Evolutionary conservation across 2,113 vertebrate species (phyloP).

Genomic region (Myrmophylax atrothorax): DNA sequence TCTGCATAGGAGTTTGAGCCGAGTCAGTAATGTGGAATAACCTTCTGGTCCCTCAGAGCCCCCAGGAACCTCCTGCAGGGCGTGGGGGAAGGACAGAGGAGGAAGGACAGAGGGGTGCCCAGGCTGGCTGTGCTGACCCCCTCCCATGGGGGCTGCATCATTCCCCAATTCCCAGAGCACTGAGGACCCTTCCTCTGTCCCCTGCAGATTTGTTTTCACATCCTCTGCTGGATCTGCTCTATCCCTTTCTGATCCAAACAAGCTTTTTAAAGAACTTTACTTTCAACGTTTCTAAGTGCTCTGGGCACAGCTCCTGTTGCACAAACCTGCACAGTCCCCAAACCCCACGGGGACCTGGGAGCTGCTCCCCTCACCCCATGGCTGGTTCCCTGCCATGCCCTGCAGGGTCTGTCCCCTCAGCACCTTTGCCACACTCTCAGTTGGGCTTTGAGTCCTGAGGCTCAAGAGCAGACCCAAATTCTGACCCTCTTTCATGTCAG

Average conservation of each 20-base stretch:
- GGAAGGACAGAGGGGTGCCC: background rate
- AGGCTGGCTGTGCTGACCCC: background rate
- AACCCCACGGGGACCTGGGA: background rate
- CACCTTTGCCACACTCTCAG: background rate
- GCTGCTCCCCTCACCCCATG: background rate
- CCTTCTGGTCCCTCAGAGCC: background rate
- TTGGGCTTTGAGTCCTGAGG: background rate
- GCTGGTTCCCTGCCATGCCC: background rate
- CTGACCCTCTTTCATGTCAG: no score
- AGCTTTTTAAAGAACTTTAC: background rate
- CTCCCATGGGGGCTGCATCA: background rate
- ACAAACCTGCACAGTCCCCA: background rate
- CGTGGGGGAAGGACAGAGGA: background rate
- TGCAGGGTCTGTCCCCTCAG: background rate
- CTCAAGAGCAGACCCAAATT: background rate
- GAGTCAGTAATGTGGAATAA: background rate
- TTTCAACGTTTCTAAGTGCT: background rate
- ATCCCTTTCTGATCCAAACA: background rate
- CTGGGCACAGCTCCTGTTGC: background rate
- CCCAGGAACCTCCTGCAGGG: rapidly evolving
- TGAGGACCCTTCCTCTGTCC: background rate
- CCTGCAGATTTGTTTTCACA: background rate
- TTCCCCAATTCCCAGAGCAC: background rate
- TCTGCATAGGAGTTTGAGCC: background rate
- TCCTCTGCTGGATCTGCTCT: background rate